Evolutionary conservation across 2,113 vertebrate genomes (phyloP).

Genomic region (Machaerirhynchus nigripectus): DNA sequence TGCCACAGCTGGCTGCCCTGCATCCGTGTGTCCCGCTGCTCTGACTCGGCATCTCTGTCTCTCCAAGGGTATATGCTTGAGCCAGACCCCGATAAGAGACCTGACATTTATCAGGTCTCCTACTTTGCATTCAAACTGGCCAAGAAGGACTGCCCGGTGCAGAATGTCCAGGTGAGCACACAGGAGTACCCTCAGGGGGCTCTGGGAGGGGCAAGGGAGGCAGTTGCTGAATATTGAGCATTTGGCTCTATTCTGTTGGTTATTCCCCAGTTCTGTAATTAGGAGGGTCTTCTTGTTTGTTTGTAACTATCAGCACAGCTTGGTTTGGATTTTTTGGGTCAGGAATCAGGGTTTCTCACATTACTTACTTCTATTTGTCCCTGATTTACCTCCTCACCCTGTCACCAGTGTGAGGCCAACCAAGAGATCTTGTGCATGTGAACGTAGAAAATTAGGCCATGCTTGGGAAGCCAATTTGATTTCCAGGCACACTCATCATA

Average conservation of each 20-base stretch:
- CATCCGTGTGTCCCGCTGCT: background rate
- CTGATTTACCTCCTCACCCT: background rate
- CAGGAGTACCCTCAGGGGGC: background rate
- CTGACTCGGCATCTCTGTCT: background rate
- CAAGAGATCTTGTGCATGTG: background rate
- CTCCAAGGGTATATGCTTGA: slow-evolving; percentile 92
- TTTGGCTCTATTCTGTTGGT: background rate
- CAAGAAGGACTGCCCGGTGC: slow-evolving; percentile 88
- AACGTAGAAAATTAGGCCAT: background rate
- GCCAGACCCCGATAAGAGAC: slow-evolving; percentile 92
- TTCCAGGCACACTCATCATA: background rate
- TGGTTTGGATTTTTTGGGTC: background rate
- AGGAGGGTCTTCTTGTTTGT: background rate
- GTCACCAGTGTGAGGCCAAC: background rate
- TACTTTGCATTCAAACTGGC: slow-evolving; percentile 92
- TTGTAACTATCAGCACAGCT: background rate
- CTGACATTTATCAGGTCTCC: slow-evolving; percentile 96
- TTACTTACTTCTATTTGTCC: background rate
- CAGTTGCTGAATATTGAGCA: background rate
- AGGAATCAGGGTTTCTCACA: background rate
- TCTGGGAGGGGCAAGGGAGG: background rate
- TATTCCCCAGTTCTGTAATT: background rate
- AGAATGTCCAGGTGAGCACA: slow-evolving; percentile 86
- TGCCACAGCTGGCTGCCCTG: background rate
- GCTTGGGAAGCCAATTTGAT: background rate